Percentiles rank a stretch among this genome's conserved stretches.
Evolutionary conservation across 2,797 vertebrate species (phyloP).

Genomic region (Sylvia borin): DNA sequence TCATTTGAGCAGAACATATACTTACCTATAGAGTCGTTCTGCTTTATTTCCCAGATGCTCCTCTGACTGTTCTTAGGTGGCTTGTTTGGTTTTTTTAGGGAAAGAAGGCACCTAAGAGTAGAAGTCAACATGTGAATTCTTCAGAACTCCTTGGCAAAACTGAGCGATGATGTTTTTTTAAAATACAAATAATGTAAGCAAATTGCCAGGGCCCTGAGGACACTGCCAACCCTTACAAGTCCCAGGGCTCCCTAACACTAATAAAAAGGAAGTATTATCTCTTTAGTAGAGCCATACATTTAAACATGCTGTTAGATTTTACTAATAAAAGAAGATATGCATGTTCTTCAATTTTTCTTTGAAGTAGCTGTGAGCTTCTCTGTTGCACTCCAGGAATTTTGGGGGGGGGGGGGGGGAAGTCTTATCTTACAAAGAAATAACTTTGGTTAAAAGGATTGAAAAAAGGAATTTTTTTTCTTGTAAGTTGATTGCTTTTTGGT

Average conservation of each 20-base stretch:
- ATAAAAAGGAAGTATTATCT: neutral
- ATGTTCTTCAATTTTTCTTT: constrained; percentile 13
- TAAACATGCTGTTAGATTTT: neutral
- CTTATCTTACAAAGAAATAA: neutral
- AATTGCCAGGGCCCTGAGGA: neutral
- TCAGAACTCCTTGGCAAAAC: neutral
- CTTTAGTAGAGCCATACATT: neutral
- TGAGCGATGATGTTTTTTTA: neutral
- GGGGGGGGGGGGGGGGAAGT: neutral
- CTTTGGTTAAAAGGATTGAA: neutral
- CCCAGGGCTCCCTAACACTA: neutral
- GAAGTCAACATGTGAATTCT: neutral
- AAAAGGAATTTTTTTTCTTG: neutral
- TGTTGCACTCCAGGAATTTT: neutral
- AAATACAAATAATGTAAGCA: neutral
- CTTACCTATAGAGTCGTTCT: neutral
- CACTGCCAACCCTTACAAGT: neutral
- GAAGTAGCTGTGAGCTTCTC: neutral
- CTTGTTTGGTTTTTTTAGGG: constrained; percentile 17
- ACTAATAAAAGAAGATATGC: neutral
- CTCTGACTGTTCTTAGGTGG: neutral
- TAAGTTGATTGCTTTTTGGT: neutral
- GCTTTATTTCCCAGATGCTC: neutral
- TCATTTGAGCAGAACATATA: neutral
- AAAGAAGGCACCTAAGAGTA: neutral